phyloP scores from a whole-genome alignment of 2,888 invertebrate species.

The Pteria penguin region DNA sequence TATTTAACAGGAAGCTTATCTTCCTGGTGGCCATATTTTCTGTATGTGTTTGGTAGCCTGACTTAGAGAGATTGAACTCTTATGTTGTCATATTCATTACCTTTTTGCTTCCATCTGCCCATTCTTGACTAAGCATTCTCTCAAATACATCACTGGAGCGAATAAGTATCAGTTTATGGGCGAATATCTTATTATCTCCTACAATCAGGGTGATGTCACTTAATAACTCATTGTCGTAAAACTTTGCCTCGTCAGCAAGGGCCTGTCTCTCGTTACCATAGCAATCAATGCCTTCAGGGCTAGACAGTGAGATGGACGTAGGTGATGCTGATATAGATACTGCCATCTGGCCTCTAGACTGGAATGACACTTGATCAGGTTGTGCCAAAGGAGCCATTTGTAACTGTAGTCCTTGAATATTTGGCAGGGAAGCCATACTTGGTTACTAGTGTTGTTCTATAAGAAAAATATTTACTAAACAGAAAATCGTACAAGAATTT shows the following conservation, averaged over 20 bases:
- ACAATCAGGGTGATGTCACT: slow-evolving; percentile 75
- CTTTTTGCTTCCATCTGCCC: slow-evolving; percentile 70
- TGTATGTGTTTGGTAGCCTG: too few relatives aligned
- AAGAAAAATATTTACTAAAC: too few relatives aligned
- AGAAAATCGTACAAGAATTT: too few relatives aligned
- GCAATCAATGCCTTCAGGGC: slow-evolving; percentile 72
- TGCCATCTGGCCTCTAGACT: slow-evolving; percentile 12
- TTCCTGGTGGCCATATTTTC: too few relatives aligned
- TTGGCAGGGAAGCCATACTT: slow-evolving; percentile 59
- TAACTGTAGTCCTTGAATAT: slow-evolving; percentile 51
- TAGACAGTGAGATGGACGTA: slow-evolving; percentile 57
- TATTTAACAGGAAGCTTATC: neutral
- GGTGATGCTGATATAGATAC: slow-evolving; percentile 45
- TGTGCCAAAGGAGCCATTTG: slow-evolving; percentile 46
- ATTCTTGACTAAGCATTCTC: slow-evolving; percentile 80
- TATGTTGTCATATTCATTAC: slow-evolving; percentile 39
- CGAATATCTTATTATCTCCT: slow-evolving; percentile 79
- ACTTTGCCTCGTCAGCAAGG: slow-evolving; percentile 65
- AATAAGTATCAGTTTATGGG: slow-evolving; percentile 81
- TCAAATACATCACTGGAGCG: slow-evolving; percentile 81
- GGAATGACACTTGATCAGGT: slow-evolving; percentile 13
- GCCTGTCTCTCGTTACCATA: slow-evolving; percentile 71
- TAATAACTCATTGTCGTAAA: slow-evolving; percentile 68
- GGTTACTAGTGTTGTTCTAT: too few relatives aligned
- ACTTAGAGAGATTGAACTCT: neutral